Conservation (phyloP, 2,888 invertebrate species). For the Xylota sylvarum region DNA sequence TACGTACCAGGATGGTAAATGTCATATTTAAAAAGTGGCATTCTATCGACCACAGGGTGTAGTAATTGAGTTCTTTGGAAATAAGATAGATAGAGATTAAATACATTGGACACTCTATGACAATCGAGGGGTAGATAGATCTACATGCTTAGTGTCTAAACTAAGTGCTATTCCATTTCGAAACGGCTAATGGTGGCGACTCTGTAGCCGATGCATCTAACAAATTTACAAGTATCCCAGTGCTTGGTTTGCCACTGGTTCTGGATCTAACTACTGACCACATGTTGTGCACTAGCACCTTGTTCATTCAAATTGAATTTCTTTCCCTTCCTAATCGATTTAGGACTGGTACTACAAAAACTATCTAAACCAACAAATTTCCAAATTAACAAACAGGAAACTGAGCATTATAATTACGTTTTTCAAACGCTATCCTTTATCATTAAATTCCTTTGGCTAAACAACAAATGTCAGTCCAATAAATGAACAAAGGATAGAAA, state of each 20-base stretch:
- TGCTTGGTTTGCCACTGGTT: background rate
- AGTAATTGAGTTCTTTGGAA: no score
- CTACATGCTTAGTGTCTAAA: no score
- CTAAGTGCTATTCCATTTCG: no score
- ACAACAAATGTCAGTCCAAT: conserved; percentile 55
- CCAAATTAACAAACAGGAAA: conserved; percentile 61
- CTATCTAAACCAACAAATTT: conserved; percentile 1
- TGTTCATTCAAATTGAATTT: conserved; percentile 36
- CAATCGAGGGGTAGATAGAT: no score
- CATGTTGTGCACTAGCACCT: background rate
- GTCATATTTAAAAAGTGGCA: no score
- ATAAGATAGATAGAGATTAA: no score
- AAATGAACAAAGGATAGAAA: background rate
- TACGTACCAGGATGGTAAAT: no score
- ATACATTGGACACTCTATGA: no score
- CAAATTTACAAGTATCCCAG: no score
- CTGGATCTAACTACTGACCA: background rate
- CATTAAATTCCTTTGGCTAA: conserved; percentile 25
- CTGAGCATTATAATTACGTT: conserved; percentile 53
- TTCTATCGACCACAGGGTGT: no score
- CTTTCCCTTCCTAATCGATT: conserved; percentile 50
- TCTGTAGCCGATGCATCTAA: no score
- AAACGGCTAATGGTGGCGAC: no score
- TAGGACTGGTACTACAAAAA: background rate
- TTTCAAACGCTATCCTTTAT: background rate